A percentile compares a stretch with the other conserved stretches of the same genome.
Conservation (phyloP, 1,140 invertebrate species). For the Drosophila eugracilis region DNA sequence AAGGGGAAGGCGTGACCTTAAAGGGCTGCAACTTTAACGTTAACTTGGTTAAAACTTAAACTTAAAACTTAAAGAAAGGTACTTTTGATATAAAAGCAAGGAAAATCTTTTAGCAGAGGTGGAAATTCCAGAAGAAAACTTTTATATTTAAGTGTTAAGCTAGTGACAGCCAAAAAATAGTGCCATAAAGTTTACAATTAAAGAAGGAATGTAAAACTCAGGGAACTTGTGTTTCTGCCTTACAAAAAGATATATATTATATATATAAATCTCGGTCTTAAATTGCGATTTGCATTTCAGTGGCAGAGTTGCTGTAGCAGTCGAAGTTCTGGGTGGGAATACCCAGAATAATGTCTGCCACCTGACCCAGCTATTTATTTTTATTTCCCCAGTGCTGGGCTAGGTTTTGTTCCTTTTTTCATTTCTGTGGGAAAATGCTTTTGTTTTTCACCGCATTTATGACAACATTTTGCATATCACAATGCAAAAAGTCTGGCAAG, state of each 20-base stretch:
- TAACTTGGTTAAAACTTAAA: not conserved
- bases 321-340: not conserved
- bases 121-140: too few species aligned
- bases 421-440: conserved; percentile 2
- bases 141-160: too few species aligned
- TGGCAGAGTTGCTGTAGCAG: not conserved
- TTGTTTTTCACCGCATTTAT: conserved; percentile 22
- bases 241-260: not conserved
- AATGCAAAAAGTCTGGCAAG: conserved; percentile 30
- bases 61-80: not conserved
- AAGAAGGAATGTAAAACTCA: not conserved
- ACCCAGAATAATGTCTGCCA: conserved; percentile 5
- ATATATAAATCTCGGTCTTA: not conserved
- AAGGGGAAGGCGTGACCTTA: not conserved
- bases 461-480: conserved; percentile 32
- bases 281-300: conserved; percentile 1
- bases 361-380: conserved; percentile 11
- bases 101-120: too few species aligned
- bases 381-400: not conserved
- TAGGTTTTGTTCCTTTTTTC: not conserved
- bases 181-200: not conserved
- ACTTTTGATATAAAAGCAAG: too few species aligned
- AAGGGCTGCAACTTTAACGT: not conserved
- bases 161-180: too few species aligned
- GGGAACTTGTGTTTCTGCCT: not conserved